Base-by-base conservation (phyloP, 2,797 vertebrate genomes). In the Gila robusta region DNA sequence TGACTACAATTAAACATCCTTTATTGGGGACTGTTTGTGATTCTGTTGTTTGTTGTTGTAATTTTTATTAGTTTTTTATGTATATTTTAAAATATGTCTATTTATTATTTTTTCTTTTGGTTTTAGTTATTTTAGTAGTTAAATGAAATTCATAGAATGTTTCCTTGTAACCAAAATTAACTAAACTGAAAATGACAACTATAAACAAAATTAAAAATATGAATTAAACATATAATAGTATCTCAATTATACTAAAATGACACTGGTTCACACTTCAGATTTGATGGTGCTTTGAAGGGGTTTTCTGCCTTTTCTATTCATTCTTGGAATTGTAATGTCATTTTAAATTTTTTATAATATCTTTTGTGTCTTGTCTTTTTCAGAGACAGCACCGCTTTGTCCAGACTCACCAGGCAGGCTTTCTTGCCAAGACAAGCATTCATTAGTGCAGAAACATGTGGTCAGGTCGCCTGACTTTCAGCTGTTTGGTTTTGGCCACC, bases 391-490 rank as follows among this genome's bases (percentile, higher is more conserved):
- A 56, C 41, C 69, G 26, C 35, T 74, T 54, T 73, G 21, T 79
- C 67, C 26, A 85, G 67, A 66, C 49, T 54, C 35, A 64, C 17
- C 41, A 80, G 78, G 19, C 35, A 52, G n/a, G 41, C 44, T 37
- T 77, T 86, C 88, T 90, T 86, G 77, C 83, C 85, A 87, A 74
- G 4, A 74, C 41, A 9, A 71, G 11, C 47, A 76, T 87, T 76
- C 73, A 76, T 37, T 2, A 74, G 66, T 41, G 79, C 54, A 62
- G 76, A 16, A 89, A 44, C 77, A 99, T 99, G 98, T 95, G 93
- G 89, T 87, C 94, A n/a, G 67, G 83, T 90, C 91, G 91, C 66
- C 87, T 16, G 89, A 88, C 95, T 44, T 83, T 96, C 88, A 90
- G 88, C 76, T 96, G 94, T 81, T 81, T 95, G 9, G 74, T 96